These are phyloP conservation scores for Phyto melanocephala DNA, from an alignment of 2,888 invertebrate genomes.

Conservation along the genomic window DNA sequence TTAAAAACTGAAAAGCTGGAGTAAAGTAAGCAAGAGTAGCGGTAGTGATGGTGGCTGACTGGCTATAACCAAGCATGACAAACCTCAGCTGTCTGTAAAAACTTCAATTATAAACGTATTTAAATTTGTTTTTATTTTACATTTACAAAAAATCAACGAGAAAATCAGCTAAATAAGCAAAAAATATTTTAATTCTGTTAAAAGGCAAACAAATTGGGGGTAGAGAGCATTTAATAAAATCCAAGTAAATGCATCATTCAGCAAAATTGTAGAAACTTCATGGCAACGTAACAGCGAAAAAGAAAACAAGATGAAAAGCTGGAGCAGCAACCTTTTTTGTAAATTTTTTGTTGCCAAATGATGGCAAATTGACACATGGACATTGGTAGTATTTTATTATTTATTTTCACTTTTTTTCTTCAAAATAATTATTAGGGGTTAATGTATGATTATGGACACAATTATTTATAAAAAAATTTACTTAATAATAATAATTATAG, in stretches of 20 bases:
- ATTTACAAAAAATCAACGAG: slow-evolving; percentile 52
- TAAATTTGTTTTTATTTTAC: slow-evolving; percentile 60
- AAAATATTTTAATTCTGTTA: slow-evolving; percentile 61
- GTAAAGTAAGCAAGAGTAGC: not conserved
- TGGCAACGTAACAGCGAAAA: slow-evolving; percentile 1
- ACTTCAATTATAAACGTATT: slow-evolving; percentile 69
- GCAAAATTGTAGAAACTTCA: slow-evolving; percentile 53
- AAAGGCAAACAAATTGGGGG: slow-evolving; percentile 36
- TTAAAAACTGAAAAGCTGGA: not conserved
- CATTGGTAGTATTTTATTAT: slow-evolving; percentile 53
- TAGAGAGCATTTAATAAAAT: slow-evolving; percentile 29
- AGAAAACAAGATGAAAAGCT: slow-evolving; percentile 13
- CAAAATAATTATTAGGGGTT: slow-evolving; percentile 21
- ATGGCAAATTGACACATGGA: slow-evolving; percentile 64
- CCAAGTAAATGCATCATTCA: slow-evolving; percentile 67
- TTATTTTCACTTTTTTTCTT: not conserved
- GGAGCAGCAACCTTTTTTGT: slow-evolving; percentile 23
- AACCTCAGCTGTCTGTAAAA: slow-evolving; percentile 71
- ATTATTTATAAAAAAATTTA: too few species aligned
- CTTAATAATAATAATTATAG: too few species aligned
- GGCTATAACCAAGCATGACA: slow-evolving; percentile 64
- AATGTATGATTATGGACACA: not conserved
- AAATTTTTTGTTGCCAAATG: slow-evolving; percentile 45
- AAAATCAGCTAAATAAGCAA: slow-evolving; percentile 65
- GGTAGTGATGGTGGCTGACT: not conserved